These are phyloP conservation scores for Muscicapa adusta DNA, from an alignment of 2,113 vertebrate species.

Conservation along the genomic window DNA sequence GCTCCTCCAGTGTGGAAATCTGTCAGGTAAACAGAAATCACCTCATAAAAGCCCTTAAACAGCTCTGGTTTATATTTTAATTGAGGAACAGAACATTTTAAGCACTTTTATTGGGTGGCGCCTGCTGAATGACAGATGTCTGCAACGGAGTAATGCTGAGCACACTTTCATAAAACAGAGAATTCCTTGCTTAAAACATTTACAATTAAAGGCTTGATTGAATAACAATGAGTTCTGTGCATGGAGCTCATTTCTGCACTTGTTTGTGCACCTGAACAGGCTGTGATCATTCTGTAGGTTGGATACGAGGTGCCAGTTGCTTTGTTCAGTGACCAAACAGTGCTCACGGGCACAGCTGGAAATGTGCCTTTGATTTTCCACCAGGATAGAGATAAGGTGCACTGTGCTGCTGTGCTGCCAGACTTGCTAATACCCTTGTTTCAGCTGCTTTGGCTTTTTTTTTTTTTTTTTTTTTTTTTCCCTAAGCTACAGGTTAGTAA, in stretches of 20 bases:
- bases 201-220: slow-evolving; percentile 54
- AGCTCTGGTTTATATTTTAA: slow-evolving; percentile 68
- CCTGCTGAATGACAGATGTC: slow-evolving; percentile 69
- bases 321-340: slow-evolving; percentile 38
- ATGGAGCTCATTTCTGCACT: slow-evolving; percentile 47
- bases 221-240: slow-evolving; percentile 43
- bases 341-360: slow-evolving; percentile 31
- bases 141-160: neutral
- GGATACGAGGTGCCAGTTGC: slow-evolving; percentile 41
- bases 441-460: neutral
- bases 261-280: slow-evolving; percentile 48
- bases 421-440: slow-evolving; percentile 3
- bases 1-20: slow-evolving; percentile 49
- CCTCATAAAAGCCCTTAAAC: slow-evolving; percentile 56
- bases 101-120: slow-evolving; percentile 62
- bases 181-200: slow-evolving; percentile 59
- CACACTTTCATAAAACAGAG: slow-evolving; percentile 57
- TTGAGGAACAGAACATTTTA: slow-evolving; percentile 66
- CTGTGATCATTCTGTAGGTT: slow-evolving; percentile 11
- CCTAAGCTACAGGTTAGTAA: neutral
- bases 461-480: neutral
- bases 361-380: slow-evolving; percentile 65
- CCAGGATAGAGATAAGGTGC: slow-evolving; percentile 3
- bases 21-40: slow-evolving; percentile 68
- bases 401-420: neutral